Conservation (phyloP, 2,113 vertebrate species). For the Tragelaphus imberbis region DNA sequence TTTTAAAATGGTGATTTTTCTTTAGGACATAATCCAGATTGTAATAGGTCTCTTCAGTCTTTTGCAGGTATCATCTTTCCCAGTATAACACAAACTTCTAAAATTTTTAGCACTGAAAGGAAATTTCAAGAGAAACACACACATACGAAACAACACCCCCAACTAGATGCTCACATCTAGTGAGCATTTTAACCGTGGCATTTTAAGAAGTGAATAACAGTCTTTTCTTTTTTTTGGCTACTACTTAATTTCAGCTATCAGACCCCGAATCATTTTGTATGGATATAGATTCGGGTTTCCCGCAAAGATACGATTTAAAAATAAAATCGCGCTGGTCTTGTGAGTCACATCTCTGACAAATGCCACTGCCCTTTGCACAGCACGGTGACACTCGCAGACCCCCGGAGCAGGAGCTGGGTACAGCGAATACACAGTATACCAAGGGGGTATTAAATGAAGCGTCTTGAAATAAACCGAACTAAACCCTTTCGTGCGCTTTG, state of each 20-base stretch:
- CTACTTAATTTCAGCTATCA: not conserved
- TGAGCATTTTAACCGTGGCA: not conserved
- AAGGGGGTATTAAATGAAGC: not conserved
- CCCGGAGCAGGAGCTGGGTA: not conserved
- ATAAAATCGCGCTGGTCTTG: constrained; percentile 54
- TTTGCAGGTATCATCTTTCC: not conserved
- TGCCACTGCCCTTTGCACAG: constrained; percentile 9
- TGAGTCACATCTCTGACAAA: constrained; percentile 57
- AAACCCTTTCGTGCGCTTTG: constrained; percentile 49
- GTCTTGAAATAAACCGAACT: constrained; percentile 69
- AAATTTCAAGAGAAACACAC: not conserved
- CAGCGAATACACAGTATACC: not conserved
- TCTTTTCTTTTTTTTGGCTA: not conserved
- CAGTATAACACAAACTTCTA: not conserved
- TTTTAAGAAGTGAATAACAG: not conserved
- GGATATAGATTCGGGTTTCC: constrained; percentile 12
- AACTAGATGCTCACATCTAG: not conserved
- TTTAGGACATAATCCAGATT: not conserved
- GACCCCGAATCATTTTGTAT: not conserved
- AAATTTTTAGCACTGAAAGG: not conserved
- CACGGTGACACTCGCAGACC: not conserved
- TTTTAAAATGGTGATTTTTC: not conserved
- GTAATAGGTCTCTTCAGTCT: not conserved
- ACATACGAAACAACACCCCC: not conserved
- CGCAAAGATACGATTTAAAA: constrained; percentile 60